These are phyloP conservation scores for Rallus crepitans DNA, from an alignment of 2,797 vertebrate species.

Conservation along the genomic window DNA sequence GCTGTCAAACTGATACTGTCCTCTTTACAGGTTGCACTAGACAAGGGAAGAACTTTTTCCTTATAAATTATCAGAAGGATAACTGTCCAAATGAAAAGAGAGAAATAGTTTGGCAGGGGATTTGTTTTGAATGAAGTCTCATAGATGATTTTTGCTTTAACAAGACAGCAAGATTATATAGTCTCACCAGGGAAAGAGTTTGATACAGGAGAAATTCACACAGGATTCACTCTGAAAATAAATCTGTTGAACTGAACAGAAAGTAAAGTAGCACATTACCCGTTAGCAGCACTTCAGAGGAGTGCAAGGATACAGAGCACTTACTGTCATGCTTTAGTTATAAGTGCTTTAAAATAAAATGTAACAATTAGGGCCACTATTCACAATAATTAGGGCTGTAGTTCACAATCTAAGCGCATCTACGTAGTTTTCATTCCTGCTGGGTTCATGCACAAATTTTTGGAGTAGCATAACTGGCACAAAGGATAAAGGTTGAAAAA, in stretches of 20 bases:
- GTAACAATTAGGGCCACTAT: not conserved
- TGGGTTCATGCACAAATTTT: not conserved
- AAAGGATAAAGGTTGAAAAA: not conserved
- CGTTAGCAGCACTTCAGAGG: not conserved
- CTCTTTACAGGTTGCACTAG: conserved; percentile 13
- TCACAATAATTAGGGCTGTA: not conserved
- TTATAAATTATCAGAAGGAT: conserved; percentile 30
- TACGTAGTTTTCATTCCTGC: not conserved
- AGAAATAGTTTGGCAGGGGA: conserved; percentile 32
- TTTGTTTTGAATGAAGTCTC: conserved; percentile 49
- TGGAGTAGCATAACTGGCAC: not conserved
- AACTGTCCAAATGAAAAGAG: conserved; percentile 56
- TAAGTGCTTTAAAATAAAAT: conserved; percentile 9
- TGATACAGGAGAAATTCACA: conserved; percentile 60
- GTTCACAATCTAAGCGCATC: not conserved
- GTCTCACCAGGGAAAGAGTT: conserved; percentile 66
- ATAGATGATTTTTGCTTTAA: conserved; percentile 65
- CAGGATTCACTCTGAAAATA: conserved; percentile 66
- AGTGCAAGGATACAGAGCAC: not conserved
- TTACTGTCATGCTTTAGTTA: not conserved
- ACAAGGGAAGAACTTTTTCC: conserved; percentile 1
- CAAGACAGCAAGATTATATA: conserved; percentile 59
- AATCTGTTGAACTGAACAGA: conserved; percentile 51
- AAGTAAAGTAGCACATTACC: conserved; percentile 37
- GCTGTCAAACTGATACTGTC: not conserved